These are phyloP conservation scores for Vultur gryphus DNA, from an alignment of 2,797 vertebrate genomes.

Conservation along the genomic window DNA sequence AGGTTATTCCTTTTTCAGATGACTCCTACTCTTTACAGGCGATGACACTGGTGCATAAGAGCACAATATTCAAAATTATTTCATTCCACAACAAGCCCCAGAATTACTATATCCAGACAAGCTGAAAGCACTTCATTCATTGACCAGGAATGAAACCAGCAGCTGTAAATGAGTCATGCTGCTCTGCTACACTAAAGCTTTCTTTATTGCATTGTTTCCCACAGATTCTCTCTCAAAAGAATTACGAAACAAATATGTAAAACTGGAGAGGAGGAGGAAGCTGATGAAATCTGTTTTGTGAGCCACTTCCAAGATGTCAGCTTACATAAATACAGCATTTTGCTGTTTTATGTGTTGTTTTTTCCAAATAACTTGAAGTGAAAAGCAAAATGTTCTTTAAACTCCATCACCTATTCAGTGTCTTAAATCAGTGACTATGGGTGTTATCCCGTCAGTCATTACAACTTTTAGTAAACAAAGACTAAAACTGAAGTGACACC, in stretches of 20 bases:
- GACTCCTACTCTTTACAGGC: not conserved
- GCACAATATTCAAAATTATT: not conserved
- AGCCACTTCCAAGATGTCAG: not conserved
- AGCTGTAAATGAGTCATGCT: conserved; percentile 59
- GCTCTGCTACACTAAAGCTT: not conserved
- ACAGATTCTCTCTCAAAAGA: not conserved
- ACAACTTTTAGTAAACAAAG: not conserved
- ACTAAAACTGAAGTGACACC: not conserved
- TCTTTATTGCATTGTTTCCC: conserved; percentile 29
- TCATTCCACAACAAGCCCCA: not conserved
- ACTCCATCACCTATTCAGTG: not conserved
- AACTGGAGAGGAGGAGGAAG: conserved; percentile 14
- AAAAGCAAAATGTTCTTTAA: not conserved
- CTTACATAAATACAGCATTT: not conserved
- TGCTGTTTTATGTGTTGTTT: not conserved
- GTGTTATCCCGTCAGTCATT: not conserved
- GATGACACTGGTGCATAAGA: not conserved
- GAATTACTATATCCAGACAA: not conserved
- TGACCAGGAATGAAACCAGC: conserved; percentile 35
- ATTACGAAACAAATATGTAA: conserved; percentile 5
- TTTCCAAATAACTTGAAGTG: not conserved
- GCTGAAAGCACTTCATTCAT: conserved; percentile 43
- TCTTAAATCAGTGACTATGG: not conserved
- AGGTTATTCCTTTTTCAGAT: not conserved
- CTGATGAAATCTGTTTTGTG: not conserved